Evolutionary conservation across 2,113 vertebrate genomes (phyloP), one percentile per base, ranked within the genome.

Genomic region (Protobothrops mucrosquamatus): DNA sequence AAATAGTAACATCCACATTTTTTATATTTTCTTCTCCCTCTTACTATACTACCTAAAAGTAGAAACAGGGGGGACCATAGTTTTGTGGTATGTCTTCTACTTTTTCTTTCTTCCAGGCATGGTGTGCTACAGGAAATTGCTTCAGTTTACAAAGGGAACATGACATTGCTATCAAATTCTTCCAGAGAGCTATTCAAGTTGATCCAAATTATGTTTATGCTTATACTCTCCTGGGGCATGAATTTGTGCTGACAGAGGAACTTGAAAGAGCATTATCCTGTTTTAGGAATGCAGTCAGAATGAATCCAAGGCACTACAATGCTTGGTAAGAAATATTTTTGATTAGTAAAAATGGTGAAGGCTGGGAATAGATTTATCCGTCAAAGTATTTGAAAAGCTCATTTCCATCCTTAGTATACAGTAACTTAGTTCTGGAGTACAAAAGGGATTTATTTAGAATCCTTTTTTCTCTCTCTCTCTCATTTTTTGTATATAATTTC

Each of bases 131-230:
- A 57, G 99, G 99, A 22, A 99, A 99, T 98, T 99, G 99, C 94
- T 99, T 99, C 98, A 99, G 99, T 97, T 98, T 99, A 93, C 99
- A 99, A 93, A 97, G 99, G 56, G 99, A 99, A 94, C 99, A 99
- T 20, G 99, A 99, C 97, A 99, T 99, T 52, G 99, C 99, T 90
- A 99, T 99, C 95, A 99, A 99, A 97, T 99, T 99, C 97, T 99
- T 99, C 97, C 99, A 99, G 97, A 98, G 99, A 95, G 99, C 99
- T 95, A 99, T 99, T 95, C 99, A 99, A 97, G 99, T 99, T 96
- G 99, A 99, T 97, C 99, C 99, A 0, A 98, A 98, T 95, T 99
- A 99, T 92, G 99, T 99, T 6, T 99, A 99, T 11, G 99, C 99
- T 43, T 99, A 99, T 97, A 99, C 99, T 29, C 98, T 99, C 52